Evolutionary conservation across 37 sponge, comb jelly and placozoan genomes (phyloP), one percentile per base, ranked within the genome.

Genomic region (Lycopodina hypogea): DNA sequence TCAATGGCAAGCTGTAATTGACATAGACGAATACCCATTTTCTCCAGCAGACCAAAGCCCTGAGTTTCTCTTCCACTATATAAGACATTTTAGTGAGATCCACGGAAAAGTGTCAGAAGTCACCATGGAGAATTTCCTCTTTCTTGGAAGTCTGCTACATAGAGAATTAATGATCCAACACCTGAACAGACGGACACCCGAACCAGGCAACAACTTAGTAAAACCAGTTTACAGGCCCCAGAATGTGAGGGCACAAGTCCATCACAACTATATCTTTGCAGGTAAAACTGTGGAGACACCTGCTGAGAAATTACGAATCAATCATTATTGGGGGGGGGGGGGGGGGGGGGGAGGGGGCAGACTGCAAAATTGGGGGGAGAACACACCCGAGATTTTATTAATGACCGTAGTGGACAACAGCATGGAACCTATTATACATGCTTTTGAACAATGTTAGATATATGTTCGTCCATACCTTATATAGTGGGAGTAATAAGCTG

Each of bases 291-390:
- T 14, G 58, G 41, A 66, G 48, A 81, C 85, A 3, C 84, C 79
- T 4, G 35, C 14, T 18, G 19, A 42, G 36, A 56, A 64, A 21
- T 56, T 91, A 45, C 61, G 92, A 53, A 59, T 91, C 74, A 91
- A 91, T 56, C 92, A 91, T 84, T 91, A 91, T 75, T 91, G 92
- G 92, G 88, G 92, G 8, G n/a, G 92, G 92, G 88, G 92, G 8
- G n/a, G n/a, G n/a, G n/a, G n/a, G n/a, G n/a, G n/a, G n/a, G n/a
- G n/a, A n/a, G n/a, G n/a, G n/a, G 88, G 88, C 8, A 70, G 92
- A 45, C 71, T 87, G 17, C 88, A 91, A 66, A 79, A 87, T 57
- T 91, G 92, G 92, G 88, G 88, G 6, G 63, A 69, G 56, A 85
- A 91, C 40, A 88, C 92, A 2, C 75, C 74, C 11, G 48, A 87